A percentile compares a stretch with the other conserved stretches of the same genome.
These are phyloP conservation scores for Chaetorhynchus papuensis DNA, from an alignment of 2,113 vertebrate genomes.

Conservation along the genomic window DNA sequence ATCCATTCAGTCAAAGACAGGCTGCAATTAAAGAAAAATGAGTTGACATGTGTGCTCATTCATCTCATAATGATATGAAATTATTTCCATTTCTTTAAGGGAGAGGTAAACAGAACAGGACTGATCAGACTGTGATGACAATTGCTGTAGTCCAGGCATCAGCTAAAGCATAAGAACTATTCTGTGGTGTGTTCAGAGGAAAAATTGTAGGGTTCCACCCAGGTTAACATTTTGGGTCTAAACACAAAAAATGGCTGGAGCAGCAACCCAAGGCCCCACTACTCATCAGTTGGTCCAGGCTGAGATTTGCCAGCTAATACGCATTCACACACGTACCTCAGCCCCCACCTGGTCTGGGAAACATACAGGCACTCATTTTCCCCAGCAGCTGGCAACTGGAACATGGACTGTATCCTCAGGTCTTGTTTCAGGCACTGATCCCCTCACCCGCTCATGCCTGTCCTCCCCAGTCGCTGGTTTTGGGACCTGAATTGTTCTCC, in stretches of 20 bases:
- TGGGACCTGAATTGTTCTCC: not conserved
- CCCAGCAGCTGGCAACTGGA: not conserved
- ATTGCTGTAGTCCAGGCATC: not conserved
- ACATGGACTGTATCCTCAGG: accelerated
- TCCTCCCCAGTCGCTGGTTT: not conserved
- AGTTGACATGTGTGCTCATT: not conserved
- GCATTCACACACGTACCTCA: accelerated
- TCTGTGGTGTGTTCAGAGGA: not conserved
- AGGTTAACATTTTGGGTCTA: not conserved
- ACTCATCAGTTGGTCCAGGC: not conserved
- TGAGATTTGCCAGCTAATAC: not conserved
- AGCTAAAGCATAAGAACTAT: not conserved
- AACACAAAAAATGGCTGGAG: not conserved
- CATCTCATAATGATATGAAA: not conserved
- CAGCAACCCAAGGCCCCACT: not conserved
- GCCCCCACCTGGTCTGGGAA: accelerated
- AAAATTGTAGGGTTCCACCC: not conserved
- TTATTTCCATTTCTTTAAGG: not conserved
- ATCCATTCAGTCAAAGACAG: not conserved
- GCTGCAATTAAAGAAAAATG: not conserved
- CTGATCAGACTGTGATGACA: not conserved
- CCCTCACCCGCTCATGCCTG: not conserved
- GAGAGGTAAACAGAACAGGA: not conserved
- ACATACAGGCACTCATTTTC: not conserved
- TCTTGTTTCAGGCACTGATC: not conserved